Conservation (phyloP, 2,113 vertebrate genomes). For the Pangasianodon gigas region DNA sequence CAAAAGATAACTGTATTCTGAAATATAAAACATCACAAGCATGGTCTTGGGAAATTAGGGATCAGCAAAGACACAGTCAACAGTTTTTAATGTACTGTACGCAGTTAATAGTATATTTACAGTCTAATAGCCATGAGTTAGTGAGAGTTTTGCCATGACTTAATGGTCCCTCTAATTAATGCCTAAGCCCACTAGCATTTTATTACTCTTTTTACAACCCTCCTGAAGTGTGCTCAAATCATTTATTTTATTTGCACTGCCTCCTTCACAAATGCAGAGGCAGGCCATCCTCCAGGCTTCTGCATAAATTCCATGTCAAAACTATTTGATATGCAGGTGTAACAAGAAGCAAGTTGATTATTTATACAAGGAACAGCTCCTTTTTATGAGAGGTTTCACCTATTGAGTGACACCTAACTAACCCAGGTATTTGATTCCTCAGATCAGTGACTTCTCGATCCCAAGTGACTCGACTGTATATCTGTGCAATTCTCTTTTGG, state of each 20-base stretch:
- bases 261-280: not conserved
- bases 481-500: not conserved
- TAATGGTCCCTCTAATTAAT: constrained; percentile 49
- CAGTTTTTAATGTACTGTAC: constrained; percentile 18
- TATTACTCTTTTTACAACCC: constrained; percentile 37
- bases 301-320: constrained; percentile 16
- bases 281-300: not conserved
- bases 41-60: not conserved
- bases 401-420: constrained; percentile 17
- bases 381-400: constrained; percentile 21
- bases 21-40: not conserved
- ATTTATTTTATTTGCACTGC: constrained; percentile 39
- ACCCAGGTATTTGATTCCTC: constrained; percentile 13
- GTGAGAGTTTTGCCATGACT: constrained; percentile 40
- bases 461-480: constrained; percentile 25
- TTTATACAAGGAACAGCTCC: constrained; percentile 21
- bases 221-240: constrained; percentile 35
- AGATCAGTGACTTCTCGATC: not conserved
- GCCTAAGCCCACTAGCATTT: constrained; percentile 20
- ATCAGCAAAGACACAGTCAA: not conserved
- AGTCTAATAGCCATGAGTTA: constrained; percentile 40
- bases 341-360: constrained; percentile 33
- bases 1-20: not conserved
- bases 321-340: constrained; percentile 14
- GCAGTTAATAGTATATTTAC: constrained; percentile 36